phyloP scores from a whole-genome alignment of 2,888 invertebrate genomes.

The Alcis repandata region DNA sequence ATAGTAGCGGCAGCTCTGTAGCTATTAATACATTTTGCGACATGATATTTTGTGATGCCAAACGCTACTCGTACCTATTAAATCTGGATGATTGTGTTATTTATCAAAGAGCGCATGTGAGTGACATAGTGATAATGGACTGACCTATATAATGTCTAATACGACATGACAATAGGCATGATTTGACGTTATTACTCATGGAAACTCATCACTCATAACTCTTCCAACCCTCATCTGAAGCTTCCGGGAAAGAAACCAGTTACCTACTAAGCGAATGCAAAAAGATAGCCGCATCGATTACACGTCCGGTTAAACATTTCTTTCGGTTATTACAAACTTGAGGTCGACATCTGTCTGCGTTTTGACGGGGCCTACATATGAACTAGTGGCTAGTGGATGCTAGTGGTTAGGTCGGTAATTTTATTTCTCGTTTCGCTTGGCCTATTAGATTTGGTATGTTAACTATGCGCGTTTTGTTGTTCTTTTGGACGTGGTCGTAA shows the following conservation, averaged over 20 bases:
- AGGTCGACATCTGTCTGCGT: conserved; percentile 46
- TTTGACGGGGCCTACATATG: conserved; percentile 44
- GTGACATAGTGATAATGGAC: no score
- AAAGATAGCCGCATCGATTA: conserved; percentile 34
- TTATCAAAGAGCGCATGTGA: no score
- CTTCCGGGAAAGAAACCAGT: conserved; percentile 26
- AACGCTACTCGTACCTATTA: no score
- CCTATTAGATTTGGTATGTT: conserved; percentile 48
- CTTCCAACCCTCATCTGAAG: not conserved
- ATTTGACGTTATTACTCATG: no score
- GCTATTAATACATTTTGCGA: no score
- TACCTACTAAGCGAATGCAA: conserved; percentile 24
- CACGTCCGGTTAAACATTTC: conserved; percentile 40
- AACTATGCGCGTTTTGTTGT: conserved; percentile 43
- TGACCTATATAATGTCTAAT: no score
- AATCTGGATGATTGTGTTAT: no score
- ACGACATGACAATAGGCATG: no score
- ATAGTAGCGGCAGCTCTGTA: no score
- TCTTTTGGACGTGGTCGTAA: conserved; percentile 42
- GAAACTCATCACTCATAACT: not conserved
- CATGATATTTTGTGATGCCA: no score
- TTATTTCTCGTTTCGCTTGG: conserved; percentile 47
- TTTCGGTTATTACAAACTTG: conserved; percentile 39
- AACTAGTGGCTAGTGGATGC: conserved; percentile 29
- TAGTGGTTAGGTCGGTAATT: conserved; percentile 48